Conservation (phyloP, 37 sponge, comb jelly and placozoan genomes). For the Mnemiopsis leidyi region DNA sequence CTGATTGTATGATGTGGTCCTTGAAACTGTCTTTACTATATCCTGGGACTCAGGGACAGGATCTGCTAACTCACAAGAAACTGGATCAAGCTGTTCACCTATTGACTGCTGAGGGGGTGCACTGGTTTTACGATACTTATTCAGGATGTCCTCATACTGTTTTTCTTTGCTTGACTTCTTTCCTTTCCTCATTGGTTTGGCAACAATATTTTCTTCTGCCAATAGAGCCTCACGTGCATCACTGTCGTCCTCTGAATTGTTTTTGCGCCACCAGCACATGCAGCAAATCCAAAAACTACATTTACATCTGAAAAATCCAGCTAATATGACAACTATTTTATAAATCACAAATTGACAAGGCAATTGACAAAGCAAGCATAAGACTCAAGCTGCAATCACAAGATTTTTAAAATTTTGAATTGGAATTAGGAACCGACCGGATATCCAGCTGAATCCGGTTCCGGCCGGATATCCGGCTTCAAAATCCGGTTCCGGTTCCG, state of each 20-base stretch:
- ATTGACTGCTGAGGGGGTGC: neutral
- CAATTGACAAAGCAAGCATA: too few species aligned
- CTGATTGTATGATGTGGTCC: neutral
- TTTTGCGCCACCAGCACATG: slow-evolving; percentile 25
- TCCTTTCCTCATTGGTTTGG: neutral
- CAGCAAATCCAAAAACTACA: neutral
- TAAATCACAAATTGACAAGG: too few species aligned
- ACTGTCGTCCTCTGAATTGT: neutral
- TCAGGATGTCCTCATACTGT: neutral
- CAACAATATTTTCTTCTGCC: neutral
- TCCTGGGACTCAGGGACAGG: neutral
- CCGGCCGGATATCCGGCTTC: too few species aligned
- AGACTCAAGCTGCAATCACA: too few species aligned
- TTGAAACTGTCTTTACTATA: neutral
- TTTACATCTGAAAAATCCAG: neutral
- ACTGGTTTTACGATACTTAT: neutral
- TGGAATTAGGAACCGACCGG: too few species aligned
- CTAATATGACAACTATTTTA: too few species aligned
- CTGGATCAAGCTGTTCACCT: neutral
- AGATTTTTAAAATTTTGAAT: too few species aligned
- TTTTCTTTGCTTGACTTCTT: neutral
- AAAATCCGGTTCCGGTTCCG: too few species aligned
- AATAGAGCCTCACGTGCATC: neutral
- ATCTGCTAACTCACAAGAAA: neutral
- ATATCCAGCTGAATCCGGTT: too few species aligned